Conservation (phyloP, 2,797 vertebrate genomes). For the Danio tinwini region DNA sequence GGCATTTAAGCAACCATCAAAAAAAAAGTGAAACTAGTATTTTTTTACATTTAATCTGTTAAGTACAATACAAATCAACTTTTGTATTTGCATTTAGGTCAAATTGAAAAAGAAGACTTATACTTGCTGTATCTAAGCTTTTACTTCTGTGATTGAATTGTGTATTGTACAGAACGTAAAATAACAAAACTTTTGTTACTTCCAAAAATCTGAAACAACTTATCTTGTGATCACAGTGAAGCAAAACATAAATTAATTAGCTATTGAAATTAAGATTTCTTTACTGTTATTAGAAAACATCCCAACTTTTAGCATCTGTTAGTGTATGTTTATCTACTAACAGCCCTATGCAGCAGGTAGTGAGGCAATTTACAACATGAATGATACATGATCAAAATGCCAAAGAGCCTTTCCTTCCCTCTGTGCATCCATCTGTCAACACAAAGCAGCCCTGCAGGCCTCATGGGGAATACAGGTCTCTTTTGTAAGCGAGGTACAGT, state of each 20-base stretch:
- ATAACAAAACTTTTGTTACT: neutral
- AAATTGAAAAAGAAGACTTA: no score
- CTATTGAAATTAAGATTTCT: neutral
- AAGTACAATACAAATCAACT: no score
- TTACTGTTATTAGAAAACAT: neutral
- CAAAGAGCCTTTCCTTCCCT: constrained; percentile 27
- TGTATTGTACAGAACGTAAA: neutral
- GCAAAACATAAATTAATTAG: neutral
- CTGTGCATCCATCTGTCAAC: constrained; percentile 51
- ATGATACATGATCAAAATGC: constrained; percentile 47
- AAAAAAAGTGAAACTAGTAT: no score
- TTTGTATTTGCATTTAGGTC: no score
- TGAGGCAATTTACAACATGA: constrained; percentile 20
- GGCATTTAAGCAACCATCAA: no score
- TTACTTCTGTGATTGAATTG: no score
- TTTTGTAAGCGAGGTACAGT: constrained; percentile 36
- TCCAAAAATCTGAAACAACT: no score
- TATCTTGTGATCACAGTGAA: neutral
- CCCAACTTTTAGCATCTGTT: neutral
- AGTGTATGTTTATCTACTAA: neutral
- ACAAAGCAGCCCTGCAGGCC: constrained; percentile 37
- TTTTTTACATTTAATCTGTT: no score
- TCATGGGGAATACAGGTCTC: constrained; percentile 13
- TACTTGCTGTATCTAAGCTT: no score
- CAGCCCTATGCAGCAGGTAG: constrained; percentile 8